These are phyloP conservation scores for Macrochelys suwanniensis DNA, from an alignment of 2,797 vertebrate species.

Conservation along the genomic window DNA sequence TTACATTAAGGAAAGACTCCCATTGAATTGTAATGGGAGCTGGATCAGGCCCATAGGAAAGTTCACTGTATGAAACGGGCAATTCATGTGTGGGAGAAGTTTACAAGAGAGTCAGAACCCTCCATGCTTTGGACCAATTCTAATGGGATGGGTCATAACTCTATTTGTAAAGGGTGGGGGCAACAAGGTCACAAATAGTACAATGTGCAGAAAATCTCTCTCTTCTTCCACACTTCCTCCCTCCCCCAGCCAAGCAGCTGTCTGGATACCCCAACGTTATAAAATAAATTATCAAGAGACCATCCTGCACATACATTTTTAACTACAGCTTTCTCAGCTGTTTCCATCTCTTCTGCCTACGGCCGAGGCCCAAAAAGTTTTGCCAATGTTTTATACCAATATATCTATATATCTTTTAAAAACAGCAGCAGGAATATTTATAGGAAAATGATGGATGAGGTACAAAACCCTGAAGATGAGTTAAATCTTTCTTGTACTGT, in stretches of 20 bases:
- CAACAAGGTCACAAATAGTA: background rate
- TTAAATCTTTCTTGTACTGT: conserved; percentile 42
- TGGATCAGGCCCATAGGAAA: background rate
- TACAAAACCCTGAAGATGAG: conserved; percentile 30
- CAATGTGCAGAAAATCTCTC: accelerated
- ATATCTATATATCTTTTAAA: background rate
- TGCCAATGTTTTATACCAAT: background rate
- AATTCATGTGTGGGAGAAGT: background rate
- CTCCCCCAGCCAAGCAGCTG: background rate
- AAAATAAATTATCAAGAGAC: background rate
- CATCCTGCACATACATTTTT: background rate
- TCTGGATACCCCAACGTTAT: background rate
- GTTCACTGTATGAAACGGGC: background rate
- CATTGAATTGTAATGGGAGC: background rate
- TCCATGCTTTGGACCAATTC: background rate
- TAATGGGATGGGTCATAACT: background rate
- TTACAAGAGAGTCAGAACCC: background rate
- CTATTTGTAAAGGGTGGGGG: background rate
- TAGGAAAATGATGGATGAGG: conserved; percentile 13
- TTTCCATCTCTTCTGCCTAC: conserved; percentile 4
- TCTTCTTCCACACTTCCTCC: background rate
- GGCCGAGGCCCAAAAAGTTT: background rate
- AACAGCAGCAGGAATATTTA: conserved; percentile 51
- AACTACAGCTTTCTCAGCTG: conserved; percentile 5
- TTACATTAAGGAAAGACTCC: background rate